A percentile compares a stretch with the other conserved stretches of the same genome.
These are phyloP conservation scores for Heteractis magnifica DNA, from an alignment of 92 coral and sea anemone genomes.

Conservation along the genomic window DNA sequence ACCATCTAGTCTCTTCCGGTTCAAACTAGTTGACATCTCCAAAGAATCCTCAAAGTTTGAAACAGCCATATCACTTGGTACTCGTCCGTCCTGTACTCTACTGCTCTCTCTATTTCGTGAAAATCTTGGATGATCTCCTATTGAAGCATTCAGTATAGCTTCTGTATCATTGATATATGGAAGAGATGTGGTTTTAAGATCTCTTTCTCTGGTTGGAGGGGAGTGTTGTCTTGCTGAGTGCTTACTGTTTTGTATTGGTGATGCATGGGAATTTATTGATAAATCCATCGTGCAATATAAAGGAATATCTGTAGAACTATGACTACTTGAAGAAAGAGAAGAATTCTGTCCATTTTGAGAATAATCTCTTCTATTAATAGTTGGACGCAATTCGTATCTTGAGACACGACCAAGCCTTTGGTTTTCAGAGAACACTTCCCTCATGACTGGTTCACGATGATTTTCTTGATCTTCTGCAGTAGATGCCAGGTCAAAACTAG, in stretches of 20 bases:
- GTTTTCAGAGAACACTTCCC: conserved; percentile 73
- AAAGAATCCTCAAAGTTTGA: conserved; percentile 74
- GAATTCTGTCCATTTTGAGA: conserved; percentile 14
- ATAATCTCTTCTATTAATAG: conserved; percentile 12
- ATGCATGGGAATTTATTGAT: not conserved
- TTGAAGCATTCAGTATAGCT: not conserved
- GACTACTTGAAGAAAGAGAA: conserved; percentile 5
- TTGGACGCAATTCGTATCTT: conserved; percentile 74
- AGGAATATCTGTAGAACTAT: conserved; percentile 4
- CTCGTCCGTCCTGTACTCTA: not conserved
- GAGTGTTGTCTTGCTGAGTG: conserved; percentile 16
- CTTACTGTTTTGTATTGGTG: conserved; percentile 1
- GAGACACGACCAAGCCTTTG: conserved; percentile 83
- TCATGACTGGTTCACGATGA: conserved; percentile 36
- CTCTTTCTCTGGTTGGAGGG: conserved; percentile 45
- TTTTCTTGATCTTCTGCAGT: conserved; percentile 31
- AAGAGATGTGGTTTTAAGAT: conserved; percentile 18
- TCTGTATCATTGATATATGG: conserved; percentile 28
- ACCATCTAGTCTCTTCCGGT: conserved; percentile 30
- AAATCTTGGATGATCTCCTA: conserved; percentile 12
- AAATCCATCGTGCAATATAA: not conserved
- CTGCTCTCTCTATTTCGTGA: not conserved
- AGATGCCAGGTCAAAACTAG: conserved; percentile 49
- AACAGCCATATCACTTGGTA: conserved; percentile 25
- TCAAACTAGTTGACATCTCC: conserved; percentile 45